phyloP scores from a whole-genome alignment of 1,140 invertebrate genomes.

The Aleiodes sp. region DNA sequence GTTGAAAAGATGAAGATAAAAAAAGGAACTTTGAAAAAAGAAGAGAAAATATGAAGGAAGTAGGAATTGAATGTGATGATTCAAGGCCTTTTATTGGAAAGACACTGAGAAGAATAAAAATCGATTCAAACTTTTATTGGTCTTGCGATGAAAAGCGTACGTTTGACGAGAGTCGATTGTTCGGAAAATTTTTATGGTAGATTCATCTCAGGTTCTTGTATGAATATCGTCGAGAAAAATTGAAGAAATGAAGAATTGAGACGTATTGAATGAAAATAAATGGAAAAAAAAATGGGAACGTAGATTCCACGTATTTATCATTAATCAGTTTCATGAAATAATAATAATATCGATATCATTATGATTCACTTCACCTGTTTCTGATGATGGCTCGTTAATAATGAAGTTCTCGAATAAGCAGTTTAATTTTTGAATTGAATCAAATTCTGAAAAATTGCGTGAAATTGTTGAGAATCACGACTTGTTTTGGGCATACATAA shows the following conservation, averaged over 20 bases:
- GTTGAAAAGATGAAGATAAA: background rate
- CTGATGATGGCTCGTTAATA: background rate
- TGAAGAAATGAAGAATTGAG: background rate
- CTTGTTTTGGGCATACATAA: background rate
- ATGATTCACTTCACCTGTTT: background rate
- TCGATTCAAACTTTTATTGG: conserved; percentile 22
- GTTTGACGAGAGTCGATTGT: conserved; percentile 11
- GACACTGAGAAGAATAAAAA: background rate
- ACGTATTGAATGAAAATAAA: too few relatives aligned
- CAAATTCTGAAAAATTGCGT: background rate
- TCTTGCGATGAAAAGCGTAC: background rate
- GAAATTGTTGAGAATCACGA: background rate
- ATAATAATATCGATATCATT: background rate
- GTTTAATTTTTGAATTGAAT: conserved; percentile 1
- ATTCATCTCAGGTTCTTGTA: background rate
- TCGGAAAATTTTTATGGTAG: conserved; percentile 17
- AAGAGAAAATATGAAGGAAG: background rate
- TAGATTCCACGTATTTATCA: too few relatives aligned
- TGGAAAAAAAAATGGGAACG: too few relatives aligned
- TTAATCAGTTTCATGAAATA: too few relatives aligned
- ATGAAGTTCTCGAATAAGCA: background rate
- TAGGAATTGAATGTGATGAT: background rate
- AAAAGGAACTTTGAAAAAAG: background rate
- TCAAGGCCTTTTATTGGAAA: background rate
- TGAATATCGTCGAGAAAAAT: background rate